Evolutionary conservation across 2,888 invertebrate genomes (phyloP), one percentile per base, ranked within the genome.

Genomic region (Drosophila setosimentum): DNA sequence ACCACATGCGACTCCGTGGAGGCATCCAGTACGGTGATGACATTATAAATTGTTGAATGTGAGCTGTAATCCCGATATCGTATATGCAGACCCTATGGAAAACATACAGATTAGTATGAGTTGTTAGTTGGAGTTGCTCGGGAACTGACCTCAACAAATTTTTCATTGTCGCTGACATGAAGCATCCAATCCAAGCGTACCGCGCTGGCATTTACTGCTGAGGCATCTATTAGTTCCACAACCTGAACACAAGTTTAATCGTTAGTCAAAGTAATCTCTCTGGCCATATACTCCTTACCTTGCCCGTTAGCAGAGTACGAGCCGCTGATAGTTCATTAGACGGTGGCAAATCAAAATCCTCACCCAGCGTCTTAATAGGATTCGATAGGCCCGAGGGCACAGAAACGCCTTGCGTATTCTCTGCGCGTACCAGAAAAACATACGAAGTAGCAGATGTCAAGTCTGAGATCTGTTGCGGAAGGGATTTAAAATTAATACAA

Each of bases 351-450:
- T 93, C 93, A 61, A 91, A 89, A 67, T 93, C 93, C 35, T 92
- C 92, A 37, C 93, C 93, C 53, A 93, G 72, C 0, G 97, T 97
- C 82, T 95, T 95, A 32, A 96, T 95, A 18, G 95, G 94, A 77
- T 95, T 95, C 27, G 97, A 97, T 35, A 96, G 93, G 18, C 95
- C 95, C 84, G 97, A 97, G 3, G 98, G 98, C 48, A 96, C 95
- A 2, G 97, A 97, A 51, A 97, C 94, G 16, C 98, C 98, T 91
- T 97, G 96, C 16, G 96, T 95, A 92, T 98, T 98, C 93, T 97
- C 96, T 0, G 98, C 97, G 61, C 96, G 95, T 42, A 98, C 96
- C 72, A 97, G 94, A 92, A 98, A 98, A 76, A 97, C 95, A 93
- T 98, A 98, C 37, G 96, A 95, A 51, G 97, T 96, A 87, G 96